Conservation (phyloP, 2,888 invertebrate species). For the Tuta absoluta region DNA sequence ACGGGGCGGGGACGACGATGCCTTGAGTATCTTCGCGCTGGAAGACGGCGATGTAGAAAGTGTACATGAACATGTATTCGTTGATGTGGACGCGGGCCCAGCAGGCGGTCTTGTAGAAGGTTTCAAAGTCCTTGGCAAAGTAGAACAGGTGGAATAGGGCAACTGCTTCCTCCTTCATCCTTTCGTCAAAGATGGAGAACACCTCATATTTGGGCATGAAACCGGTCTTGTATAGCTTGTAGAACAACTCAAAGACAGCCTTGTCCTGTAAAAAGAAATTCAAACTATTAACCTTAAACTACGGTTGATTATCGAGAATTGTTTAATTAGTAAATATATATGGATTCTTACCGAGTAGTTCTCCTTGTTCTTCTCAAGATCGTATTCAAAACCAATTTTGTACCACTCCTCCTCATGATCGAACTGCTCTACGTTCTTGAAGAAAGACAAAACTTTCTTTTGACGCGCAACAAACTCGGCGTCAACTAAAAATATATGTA, state of each 20-base stretch:
- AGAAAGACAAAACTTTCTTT: constrained; percentile 45
- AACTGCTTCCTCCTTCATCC: constrained; percentile 70
- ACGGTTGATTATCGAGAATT: background rate
- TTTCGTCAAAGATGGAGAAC: constrained; percentile 76
- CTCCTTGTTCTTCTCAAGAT: constrained; percentile 27
- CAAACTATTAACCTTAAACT: background rate
- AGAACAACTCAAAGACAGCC: constrained; percentile 67
- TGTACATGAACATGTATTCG: constrained; percentile 83
- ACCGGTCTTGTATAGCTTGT: constrained; percentile 62
- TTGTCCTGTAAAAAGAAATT: constrained; percentile 59
- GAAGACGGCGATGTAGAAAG: constrained; percentile 80
- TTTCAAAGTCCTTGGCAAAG: constrained; percentile 82
- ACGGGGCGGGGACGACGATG: constrained; percentile 83
- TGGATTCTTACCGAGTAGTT: background rate
- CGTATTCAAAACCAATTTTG: constrained; percentile 58
- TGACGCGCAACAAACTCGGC: constrained; percentile 36
- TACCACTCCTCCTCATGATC: constrained; percentile 60
- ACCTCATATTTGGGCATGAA: constrained; percentile 72
- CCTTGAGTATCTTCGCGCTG: constrained; percentile 81
- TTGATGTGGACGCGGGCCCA: constrained; percentile 82
- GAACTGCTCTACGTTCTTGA: constrained; percentile 66
- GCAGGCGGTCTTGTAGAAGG: constrained; percentile 81
- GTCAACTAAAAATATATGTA: constrained; percentile 35
- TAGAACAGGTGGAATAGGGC: constrained; percentile 80
- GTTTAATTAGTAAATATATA: background rate